A percentile compares a stretch with the other conserved stretches of the same genome.
Conservation (phyloP, 2,888 invertebrate genomes). For the Gortyna flavago region DNA sequence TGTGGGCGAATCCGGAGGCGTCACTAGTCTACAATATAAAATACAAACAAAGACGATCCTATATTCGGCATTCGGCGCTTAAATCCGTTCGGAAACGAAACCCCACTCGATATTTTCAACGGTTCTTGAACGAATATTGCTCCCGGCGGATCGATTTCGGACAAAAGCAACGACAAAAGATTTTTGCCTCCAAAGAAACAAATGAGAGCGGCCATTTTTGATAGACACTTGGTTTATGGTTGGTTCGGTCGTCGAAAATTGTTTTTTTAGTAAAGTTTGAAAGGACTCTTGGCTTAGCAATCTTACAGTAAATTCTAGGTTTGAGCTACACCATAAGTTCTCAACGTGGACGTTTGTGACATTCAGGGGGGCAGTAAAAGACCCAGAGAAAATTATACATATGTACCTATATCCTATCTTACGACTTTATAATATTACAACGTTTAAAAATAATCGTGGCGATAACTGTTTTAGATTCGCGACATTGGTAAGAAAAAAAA, state of each 20-base stretch:
- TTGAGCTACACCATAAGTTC: not conserved
- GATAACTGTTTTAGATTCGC: no score
- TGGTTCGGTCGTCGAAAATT: conserved; percentile 9
- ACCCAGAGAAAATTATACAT: no score
- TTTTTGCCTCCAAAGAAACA: conserved; percentile 73
- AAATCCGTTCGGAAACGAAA: conserved; percentile 74
- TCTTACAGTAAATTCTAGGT: not conserved
- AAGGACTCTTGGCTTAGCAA: not conserved
- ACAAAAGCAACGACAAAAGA: conserved; percentile 71
- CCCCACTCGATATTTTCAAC: conserved; percentile 78
- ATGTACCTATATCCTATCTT: no score
- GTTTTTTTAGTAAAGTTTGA: not conserved
- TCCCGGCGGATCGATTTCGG: conserved; percentile 79
- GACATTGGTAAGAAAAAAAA: no score
- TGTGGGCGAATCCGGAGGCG: conserved; percentile 11
- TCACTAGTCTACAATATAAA: conserved; percentile 46
- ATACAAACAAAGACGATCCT: conserved; percentile 57
- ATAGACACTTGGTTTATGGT: conserved; percentile 49
- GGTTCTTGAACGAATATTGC: conserved; percentile 77
- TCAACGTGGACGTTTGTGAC: not conserved
- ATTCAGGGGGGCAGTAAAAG: not conserved
- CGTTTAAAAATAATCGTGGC: no score
- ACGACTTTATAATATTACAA: no score
- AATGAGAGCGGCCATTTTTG: conserved; percentile 62
- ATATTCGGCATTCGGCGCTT: conserved; percentile 60